Percentiles rank a stretch among this genome's conserved stretches.
Evolutionary conservation across 2,797 vertebrate genomes (phyloP).

Genomic region (Galagoides demidoff): DNA sequence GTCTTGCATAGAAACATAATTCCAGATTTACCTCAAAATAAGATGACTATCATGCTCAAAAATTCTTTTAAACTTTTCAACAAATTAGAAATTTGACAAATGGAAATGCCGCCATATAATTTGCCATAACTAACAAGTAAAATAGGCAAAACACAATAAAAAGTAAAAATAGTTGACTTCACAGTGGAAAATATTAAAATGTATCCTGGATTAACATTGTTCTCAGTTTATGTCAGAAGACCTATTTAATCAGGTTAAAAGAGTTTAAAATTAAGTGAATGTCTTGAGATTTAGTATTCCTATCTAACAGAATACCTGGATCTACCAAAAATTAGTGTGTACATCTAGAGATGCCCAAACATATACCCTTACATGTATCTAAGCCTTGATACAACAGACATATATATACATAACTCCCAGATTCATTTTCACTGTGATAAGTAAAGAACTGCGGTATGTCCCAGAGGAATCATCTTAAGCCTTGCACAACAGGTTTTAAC

Average conservation of each 20-base stretch:
- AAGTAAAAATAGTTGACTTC: slow-evolving; percentile 42
- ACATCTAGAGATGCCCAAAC: slow-evolving; percentile 4
- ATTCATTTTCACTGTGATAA: slow-evolving; percentile 28
- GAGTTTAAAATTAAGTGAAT: slow-evolving; percentile 13
- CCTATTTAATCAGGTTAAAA: slow-evolving; percentile 5
- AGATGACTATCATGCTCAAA: background rate
- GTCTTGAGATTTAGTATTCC: slow-evolving; percentile 42
- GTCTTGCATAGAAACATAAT: slow-evolving; percentile 28
- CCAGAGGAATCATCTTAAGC: slow-evolving; percentile 22
- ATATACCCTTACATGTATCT: slow-evolving; percentile 32
- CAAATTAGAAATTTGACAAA: slow-evolving; percentile 14
- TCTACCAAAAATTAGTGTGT: background rate
- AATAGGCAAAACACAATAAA: slow-evolving; percentile 15
- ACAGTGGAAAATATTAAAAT: slow-evolving; percentile 40
- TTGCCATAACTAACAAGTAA: slow-evolving; percentile 13
- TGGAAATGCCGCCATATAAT: slow-evolving; percentile 25
- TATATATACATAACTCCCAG: background rate
- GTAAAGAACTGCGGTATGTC: background rate
- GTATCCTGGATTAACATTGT: background rate
- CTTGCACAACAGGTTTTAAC: slow-evolving; percentile 28
- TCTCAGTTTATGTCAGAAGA: slow-evolving; percentile 11
- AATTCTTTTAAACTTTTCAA: slow-evolving; percentile 13
- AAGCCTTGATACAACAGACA: background rate
- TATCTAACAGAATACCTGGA: background rate
- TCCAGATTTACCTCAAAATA: slow-evolving; percentile 51